Conservation (phyloP, 2,888 invertebrate genomes). For the Rosalia funebris region DNA sequence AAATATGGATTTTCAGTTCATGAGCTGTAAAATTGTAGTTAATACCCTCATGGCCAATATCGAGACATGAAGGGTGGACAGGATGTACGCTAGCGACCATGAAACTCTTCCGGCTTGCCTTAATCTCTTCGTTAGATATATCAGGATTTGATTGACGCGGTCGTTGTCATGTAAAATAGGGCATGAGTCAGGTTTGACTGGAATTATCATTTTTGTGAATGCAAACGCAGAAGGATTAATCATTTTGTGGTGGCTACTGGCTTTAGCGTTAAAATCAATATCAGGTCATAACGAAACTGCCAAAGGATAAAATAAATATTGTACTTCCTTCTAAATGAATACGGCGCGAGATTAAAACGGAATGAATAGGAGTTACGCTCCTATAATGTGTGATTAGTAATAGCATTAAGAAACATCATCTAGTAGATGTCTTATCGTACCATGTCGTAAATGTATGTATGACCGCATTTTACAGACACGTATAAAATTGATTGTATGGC, state of each 20-base stretch:
- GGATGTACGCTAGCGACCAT: slow-evolving; percentile 26
- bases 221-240: background rate
- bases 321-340: background rate
- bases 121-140: slow-evolving; percentile 21
- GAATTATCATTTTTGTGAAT: slow-evolving; percentile 4
- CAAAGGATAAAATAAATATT: background rate
- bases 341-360: no score
- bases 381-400: no score
- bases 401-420: no score
- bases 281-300: background rate
- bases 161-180: slow-evolving; percentile 16
- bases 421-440: no score
- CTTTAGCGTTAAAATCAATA: slow-evolving; percentile 5
- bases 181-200: background rate
- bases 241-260: background rate
- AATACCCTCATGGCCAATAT: slow-evolving; percentile 14
- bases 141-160: slow-evolving; percentile 27
- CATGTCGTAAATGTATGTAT: no score
- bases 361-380: no score
- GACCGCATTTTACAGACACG: no score
- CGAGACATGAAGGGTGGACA: slow-evolving; percentile 27
- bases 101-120: slow-evolving; percentile 28
- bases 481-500: no score
- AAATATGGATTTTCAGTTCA: slow-evolving; percentile 14
- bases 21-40: slow-evolving; percentile 7